These are phyloP conservation scores for Lordiphosa clarofinis DNA, from an alignment of 1,140 invertebrate species.

Conservation along the genomic window DNA sequence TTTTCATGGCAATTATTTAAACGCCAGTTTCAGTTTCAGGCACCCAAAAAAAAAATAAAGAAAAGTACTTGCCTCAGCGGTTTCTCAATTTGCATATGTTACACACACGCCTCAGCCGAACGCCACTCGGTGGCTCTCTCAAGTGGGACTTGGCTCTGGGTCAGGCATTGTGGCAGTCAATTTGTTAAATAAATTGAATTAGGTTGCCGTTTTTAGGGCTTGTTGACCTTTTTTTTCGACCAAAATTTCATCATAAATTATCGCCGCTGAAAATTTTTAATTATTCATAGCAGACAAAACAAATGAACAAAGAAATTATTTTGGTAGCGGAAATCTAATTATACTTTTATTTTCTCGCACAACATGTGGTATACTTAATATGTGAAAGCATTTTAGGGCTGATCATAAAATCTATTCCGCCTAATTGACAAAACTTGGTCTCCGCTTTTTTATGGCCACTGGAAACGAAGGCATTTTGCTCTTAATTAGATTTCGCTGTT, in stretches of 20 bases:
- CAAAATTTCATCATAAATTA: slow-evolving; percentile 12
- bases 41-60: slow-evolving; percentile 2
- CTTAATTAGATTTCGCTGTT: slow-evolving; percentile 58
- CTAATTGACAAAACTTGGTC: slow-evolving; percentile 50
- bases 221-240: slow-evolving; percentile 2
- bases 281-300: not conserved
- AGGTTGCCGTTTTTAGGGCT: slow-evolving; percentile 41
- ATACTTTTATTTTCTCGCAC: slow-evolving; percentile 51
- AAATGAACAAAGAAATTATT: no score
- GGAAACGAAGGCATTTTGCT: slow-evolving; percentile 42
- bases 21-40: slow-evolving; percentile 30
- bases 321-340: slow-evolving; percentile 59
- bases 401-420: slow-evolving; percentile 42
- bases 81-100: slow-evolving; percentile 73
- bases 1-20: slow-evolving; percentile 56
- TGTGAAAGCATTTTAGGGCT: slow-evolving; percentile 52
- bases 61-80: slow-evolving; percentile 53
- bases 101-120: slow-evolving; percentile 19
- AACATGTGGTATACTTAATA: slow-evolving; percentile 68
- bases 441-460: slow-evolving; percentile 49
- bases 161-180: slow-evolving; percentile 59
- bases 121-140: slow-evolving; percentile 22
- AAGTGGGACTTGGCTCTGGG: slow-evolving; percentile 35
- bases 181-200: slow-evolving; percentile 77
- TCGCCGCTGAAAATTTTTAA: slow-evolving; percentile 6